Evolutionary conservation across 2,797 vertebrate genomes (phyloP), one percentile per base, ranked within the genome.

Genomic region (Coregonus sp.): DNA sequence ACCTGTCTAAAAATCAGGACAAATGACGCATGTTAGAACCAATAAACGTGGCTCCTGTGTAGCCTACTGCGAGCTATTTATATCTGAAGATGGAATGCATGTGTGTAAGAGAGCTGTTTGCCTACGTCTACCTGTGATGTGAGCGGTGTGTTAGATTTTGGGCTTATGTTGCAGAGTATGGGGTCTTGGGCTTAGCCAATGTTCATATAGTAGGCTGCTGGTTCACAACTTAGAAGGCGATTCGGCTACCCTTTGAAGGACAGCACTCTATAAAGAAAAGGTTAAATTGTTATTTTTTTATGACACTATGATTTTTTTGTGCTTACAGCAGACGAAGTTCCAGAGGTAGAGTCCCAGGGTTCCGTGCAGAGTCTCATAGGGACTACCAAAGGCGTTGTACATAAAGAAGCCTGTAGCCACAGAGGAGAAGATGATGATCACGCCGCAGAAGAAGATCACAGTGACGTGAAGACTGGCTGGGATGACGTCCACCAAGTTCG

Each of bases 381-480:
- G 97, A 56, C 94, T 94, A 33, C 97, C 97, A 0, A 98, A 97
- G 1, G 96, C 97, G 0, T 99, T 99, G 94, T 95, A 95, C 95
- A 96, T 93, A 94, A 97, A 98, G 93, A 98, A 97, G 9, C 93
- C 95, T 0, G 95, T 87, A 31, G 90, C 95, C 83, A 96, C 91
- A 1, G 96, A 94, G 31, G 96, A 96, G 85, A 96, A 94, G 59
- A 96, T 0, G 0, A 96, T 81, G 6, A 97, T 92, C 0, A 90
- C 90, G 0, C 86, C 77, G 4, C 95, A 96, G 94, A 99, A 96
- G 81, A 98, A 89, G 82, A 99, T 90, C 74, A 98, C 84, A 0
- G 94, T 93, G 37, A 97, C 83, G 0, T 99, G 98, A 81, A 98
- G 95, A 40, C 95, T 95, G 0, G 92, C 93, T 1, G 97, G 98